These are phyloP conservation scores for Tribolium madens DNA, from an alignment of 1,140 invertebrate species.

Conservation along the genomic window DNA sequence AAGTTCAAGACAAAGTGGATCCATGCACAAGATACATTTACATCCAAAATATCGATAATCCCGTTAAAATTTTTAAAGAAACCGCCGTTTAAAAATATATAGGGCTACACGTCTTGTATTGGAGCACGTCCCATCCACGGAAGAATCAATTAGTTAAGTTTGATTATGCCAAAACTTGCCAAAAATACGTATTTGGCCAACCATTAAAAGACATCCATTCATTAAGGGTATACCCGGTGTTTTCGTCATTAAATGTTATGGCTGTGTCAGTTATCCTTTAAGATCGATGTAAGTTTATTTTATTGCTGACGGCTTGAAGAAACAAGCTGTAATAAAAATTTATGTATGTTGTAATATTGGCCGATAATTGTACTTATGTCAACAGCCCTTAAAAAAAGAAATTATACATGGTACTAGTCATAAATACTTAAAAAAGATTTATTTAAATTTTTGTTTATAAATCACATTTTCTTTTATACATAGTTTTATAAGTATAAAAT, in stretches of 20 bases:
- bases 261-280: constrained; percentile 5
- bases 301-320: not conserved
- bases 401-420: constrained; percentile 45
- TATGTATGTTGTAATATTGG: constrained; percentile 24
- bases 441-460: constrained; percentile 42
- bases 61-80: constrained; percentile 59
- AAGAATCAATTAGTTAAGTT: constrained; percentile 6
- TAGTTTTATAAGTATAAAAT: constrained; percentile 29
- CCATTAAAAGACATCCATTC: constrained; percentile 19
- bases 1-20: constrained; percentile 45
- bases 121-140: not conserved
- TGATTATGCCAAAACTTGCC: constrained; percentile 38
- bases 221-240: constrained; percentile 22
- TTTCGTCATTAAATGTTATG: constrained; percentile 24
- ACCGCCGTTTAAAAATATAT: constrained; percentile 57
- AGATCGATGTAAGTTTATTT: not conserved
- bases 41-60: constrained; percentile 58
- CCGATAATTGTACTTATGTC: constrained; percentile 32
- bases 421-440: constrained; percentile 46
- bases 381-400: constrained; percentile 19
- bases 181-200: constrained; percentile 13
- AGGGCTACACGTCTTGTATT: not conserved
- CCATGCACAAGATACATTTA: constrained; percentile 58
- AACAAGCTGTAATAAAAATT: constrained; percentile 15
- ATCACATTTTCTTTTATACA: constrained; percentile 32